These are phyloP conservation scores for Lasiommata megera DNA, from an alignment of 2,888 invertebrate species.

Conservation along the genomic window DNA sequence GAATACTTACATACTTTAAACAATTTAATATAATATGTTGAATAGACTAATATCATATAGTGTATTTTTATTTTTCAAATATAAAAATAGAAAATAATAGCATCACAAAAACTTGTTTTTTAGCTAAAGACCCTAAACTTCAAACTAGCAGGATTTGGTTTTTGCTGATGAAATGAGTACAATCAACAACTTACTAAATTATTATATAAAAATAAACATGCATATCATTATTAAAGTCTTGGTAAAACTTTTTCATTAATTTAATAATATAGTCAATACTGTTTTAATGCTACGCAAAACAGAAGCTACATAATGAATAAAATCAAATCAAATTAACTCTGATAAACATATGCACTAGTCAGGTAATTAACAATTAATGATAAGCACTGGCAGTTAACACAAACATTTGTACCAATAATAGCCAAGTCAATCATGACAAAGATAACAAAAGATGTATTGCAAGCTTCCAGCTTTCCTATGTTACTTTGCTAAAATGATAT, in stretches of 20 bases:
- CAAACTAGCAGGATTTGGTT: too few species aligned
- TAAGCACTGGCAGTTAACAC: not conserved
- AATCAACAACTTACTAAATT: too few species aligned
- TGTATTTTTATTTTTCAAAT: too few species aligned
- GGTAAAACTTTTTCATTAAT: not conserved
- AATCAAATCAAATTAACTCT: constrained; percentile 1
- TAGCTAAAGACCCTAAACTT: too few species aligned
- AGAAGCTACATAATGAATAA: not conserved
- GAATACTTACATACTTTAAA: too few species aligned
- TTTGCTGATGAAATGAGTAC: too few species aligned
- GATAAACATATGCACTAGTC: not conserved
- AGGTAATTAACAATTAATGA: constrained; percentile 10
- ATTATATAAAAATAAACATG: not conserved
- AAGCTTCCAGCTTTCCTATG: not conserved
- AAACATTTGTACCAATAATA: constrained; percentile 2
- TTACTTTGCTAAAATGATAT: too few species aligned
- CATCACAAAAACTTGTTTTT: too few species aligned
- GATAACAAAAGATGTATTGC: not conserved
- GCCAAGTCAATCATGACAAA: not conserved
- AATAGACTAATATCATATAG: too few species aligned
- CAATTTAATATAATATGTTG: too few species aligned
- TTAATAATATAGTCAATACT: not conserved
- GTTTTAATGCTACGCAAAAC: not conserved
- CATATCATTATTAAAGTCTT: not conserved
- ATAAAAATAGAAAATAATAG: too few species aligned